phyloP scores from a whole-genome alignment of 2,888 invertebrate species.

The Agrenia bidenticulata region DNA sequence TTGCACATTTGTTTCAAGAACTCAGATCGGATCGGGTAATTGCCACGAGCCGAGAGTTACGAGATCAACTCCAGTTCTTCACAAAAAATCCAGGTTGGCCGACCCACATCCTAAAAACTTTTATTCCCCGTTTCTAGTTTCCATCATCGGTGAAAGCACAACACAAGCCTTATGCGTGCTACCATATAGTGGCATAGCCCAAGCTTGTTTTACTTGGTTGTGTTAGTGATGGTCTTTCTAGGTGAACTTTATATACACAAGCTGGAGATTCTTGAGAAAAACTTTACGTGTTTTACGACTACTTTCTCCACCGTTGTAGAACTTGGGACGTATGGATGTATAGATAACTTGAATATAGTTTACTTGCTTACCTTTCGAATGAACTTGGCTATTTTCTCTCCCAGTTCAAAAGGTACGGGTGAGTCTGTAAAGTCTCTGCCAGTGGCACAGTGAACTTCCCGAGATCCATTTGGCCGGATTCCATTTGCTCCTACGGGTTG shows the following conservation, averaged over 20 bases:
- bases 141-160: too few relatives aligned
- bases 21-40: neutral
- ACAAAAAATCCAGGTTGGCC: neutral
- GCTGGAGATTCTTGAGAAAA: too few relatives aligned
- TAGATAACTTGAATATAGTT: neutral
- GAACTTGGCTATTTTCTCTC: constrained; percentile 84
- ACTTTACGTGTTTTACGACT: too few relatives aligned
- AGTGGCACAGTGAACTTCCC: constrained; percentile 51
- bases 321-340: too few relatives aligned
- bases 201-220: too few relatives aligned
- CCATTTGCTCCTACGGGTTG: constrained; percentile 54
- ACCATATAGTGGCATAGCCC: too few relatives aligned
- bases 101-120: constrained; percentile 7
- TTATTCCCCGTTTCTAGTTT: neutral
- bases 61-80: neutral
- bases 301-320: too few relatives aligned
- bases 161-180: too few relatives aligned
- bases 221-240: too few relatives aligned
- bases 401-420: constrained; percentile 87
- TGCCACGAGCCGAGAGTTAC: constrained; percentile 10
- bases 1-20: too few relatives aligned
- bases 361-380: constrained; percentile 70
- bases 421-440: constrained; percentile 64
- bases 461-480: constrained; percentile 35
- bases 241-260: too few relatives aligned